Base-by-base conservation (phyloP, 2,113 vertebrate species). In the western clawed frog (Xenopus tropicalis) region DNA sequence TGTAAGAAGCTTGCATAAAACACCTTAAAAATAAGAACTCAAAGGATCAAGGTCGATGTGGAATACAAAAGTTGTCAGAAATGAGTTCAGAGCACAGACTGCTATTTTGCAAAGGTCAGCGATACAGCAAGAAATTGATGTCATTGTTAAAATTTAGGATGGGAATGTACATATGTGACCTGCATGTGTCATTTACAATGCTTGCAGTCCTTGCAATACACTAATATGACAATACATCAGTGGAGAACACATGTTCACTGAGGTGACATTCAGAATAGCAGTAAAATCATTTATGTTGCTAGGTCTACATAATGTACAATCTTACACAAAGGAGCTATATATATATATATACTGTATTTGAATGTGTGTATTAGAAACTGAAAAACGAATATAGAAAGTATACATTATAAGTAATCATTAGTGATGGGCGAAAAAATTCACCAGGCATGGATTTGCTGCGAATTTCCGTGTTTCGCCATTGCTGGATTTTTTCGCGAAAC, bases 121-220 rank as follows among this genome's bases (percentile, higher is more conserved):
- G 16, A 29, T 52, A 68, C 51, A 68, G 72, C 48, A 68, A 61
- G 24, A 56, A 43, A 62, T 74, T 21, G 9, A 52, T 74, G 65
- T 69, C 65, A 54, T 42, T 68, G 65, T 61, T 68, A 69, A 61
- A 74, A 51, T 74, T 74, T 74, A 51, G 51, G 56, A 62, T 52
- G 43, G 52, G 64, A 43, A 69, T 74, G 72, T 69, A 46, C 29
- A 37, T 37, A 14, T 69, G 42, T 67, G 65, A 69, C 72, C 72
- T 68, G 65, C 72, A 68, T 56, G 72, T 74, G 65, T 74, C 72
- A 74, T 69, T 74, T 74, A 74, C 65, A 69, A 74, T 68, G 48
- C 44, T 20, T 51, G 44, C 72, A 61, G 57, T 69, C 24, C 65
- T 68, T 54, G 65, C 64, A 74, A 68, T 68, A 67, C 68, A 74